Conservation (phyloP, 2,888 invertebrate species). For the Acrobasis repandana region DNA sequence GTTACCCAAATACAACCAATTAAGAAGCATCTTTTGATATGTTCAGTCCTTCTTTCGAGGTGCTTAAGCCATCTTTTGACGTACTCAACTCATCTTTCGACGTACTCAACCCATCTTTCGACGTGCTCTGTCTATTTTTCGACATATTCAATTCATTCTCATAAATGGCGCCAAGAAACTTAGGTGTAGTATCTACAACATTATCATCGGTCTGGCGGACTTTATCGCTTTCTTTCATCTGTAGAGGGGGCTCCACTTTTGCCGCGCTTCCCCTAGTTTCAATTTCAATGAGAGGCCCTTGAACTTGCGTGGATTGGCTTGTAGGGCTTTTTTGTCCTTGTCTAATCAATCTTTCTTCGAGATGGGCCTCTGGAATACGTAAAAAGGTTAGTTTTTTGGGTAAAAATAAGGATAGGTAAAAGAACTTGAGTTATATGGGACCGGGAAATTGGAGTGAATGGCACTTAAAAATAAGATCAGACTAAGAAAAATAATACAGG, state of each 20-base stretch:
- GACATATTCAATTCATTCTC: not conserved
- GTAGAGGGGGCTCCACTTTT: constrained; percentile 22
- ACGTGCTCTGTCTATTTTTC: not conserved
- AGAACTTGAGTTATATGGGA: no score
- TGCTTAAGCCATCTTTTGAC: not conserved
- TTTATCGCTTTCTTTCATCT: constrained; percentile 16
- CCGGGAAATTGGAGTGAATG: not conserved
- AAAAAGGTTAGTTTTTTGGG: not conserved
- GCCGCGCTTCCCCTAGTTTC: constrained; percentile 29
- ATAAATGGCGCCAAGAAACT: constrained; percentile 14
- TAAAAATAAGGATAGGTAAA: not conserved
- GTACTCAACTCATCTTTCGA: not conserved
- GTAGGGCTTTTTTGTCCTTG: constrained; percentile 41
- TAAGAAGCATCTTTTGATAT: no score
- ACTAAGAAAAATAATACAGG: no score
- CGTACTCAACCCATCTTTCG: not conserved
- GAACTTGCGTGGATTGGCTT: constrained; percentile 48
- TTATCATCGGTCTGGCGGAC: not conserved
- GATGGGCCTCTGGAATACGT: constrained; percentile 49
- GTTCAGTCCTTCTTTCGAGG: not conserved
- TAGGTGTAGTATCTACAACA: not conserved
- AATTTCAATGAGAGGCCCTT: constrained; percentile 33
- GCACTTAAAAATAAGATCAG: no score
- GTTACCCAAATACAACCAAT: no score
- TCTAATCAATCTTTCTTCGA: constrained; percentile 46